A percentile compares a stretch with the other conserved stretches of the same genome.
phyloP scores from a whole-genome alignment of 2,888 invertebrate genomes.

The Autographa gamma region DNA sequence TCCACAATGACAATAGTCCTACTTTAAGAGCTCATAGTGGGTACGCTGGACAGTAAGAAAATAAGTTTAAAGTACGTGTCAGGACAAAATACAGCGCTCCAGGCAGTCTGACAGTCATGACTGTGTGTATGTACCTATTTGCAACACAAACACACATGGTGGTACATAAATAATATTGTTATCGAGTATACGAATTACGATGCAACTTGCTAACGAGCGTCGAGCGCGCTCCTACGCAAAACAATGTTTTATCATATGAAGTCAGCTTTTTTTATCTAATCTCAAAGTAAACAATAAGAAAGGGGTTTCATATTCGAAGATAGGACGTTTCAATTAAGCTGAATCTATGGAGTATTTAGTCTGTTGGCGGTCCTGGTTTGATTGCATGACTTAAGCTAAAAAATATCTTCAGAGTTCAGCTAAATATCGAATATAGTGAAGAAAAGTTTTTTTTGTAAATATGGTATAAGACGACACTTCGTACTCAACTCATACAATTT shows the following conservation, averaged over 20 bases:
- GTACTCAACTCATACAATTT: slow-evolving; percentile 31
- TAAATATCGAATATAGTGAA: no score
- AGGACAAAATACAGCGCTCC: slow-evolving; percentile 42
- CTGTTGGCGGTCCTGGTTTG: no score
- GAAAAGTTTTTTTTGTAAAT: neutral
- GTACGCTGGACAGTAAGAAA: neutral
- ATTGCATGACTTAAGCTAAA: no score
- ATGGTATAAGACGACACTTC: slow-evolving; percentile 10
- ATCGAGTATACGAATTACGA: slow-evolving; percentile 35
- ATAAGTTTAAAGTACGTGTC: slow-evolving; percentile 21
- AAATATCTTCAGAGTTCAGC: no score
- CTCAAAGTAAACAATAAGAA: slow-evolving; percentile 17
- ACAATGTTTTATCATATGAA: slow-evolving; percentile 39
- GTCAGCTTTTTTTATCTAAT: slow-evolving; percentile 47
- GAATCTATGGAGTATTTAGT: neutral
- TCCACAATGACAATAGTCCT: no score
- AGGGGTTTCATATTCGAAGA: slow-evolving; percentile 18
- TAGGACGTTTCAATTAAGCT: slow-evolving; percentile 10
- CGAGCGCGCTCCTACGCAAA: slow-evolving; percentile 39
- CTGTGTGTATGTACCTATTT: slow-evolving; percentile 8
- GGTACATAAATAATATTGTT: slow-evolving; percentile 48
- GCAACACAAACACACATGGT: slow-evolving; percentile 27
- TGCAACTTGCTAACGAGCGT: slow-evolving; percentile 26
- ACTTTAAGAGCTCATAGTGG: no score
- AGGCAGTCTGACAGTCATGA: slow-evolving; percentile 37